Conservation (phyloP, 2,888 invertebrate species). For the Caenorhabditis plicata region DNA sequence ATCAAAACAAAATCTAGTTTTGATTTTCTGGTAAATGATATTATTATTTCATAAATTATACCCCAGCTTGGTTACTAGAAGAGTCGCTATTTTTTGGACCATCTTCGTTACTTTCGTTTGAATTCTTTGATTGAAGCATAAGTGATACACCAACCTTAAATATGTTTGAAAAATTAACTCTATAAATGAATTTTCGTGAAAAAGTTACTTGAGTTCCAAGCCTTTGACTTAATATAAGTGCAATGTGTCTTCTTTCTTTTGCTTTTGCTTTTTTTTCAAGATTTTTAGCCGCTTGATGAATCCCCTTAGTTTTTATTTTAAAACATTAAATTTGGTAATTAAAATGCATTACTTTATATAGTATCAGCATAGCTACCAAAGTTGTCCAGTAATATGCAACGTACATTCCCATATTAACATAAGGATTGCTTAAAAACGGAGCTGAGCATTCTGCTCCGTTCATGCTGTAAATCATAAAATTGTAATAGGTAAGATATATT, state of each 20-base stretch:
- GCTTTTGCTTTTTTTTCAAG: conserved; percentile 63
- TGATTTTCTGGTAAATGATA: background rate
- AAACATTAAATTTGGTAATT: background rate
- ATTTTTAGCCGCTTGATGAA: conserved; percentile 64
- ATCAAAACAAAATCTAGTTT: background rate
- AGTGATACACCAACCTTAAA: conserved; percentile 62
- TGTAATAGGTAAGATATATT: background rate
- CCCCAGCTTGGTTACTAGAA: conserved; percentile 39
- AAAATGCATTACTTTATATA: conserved; percentile 55
- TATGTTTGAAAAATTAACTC: background rate
- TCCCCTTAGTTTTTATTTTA: conserved; percentile 46
- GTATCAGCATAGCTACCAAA: conserved; percentile 63
- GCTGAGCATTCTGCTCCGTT: conserved; percentile 58
- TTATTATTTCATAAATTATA: conserved; percentile 7
- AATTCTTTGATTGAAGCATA: conserved; percentile 58
- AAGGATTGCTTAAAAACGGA: conserved; percentile 64
- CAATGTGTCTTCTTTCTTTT: conserved; percentile 61
- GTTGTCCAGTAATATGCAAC: conserved; percentile 65
- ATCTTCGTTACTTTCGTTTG: conserved; percentile 39
- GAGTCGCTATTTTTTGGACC: conserved; percentile 32
- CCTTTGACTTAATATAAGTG: conserved; percentile 59
- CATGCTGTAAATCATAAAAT: conserved; percentile 36
- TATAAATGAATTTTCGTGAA: conserved; percentile 5
- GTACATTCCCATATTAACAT: conserved; percentile 66
- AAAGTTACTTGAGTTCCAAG: conserved; percentile 59